phyloP scores from a whole-genome alignment of 2,888 invertebrate species.

The Xestia sexstrigata region DNA sequence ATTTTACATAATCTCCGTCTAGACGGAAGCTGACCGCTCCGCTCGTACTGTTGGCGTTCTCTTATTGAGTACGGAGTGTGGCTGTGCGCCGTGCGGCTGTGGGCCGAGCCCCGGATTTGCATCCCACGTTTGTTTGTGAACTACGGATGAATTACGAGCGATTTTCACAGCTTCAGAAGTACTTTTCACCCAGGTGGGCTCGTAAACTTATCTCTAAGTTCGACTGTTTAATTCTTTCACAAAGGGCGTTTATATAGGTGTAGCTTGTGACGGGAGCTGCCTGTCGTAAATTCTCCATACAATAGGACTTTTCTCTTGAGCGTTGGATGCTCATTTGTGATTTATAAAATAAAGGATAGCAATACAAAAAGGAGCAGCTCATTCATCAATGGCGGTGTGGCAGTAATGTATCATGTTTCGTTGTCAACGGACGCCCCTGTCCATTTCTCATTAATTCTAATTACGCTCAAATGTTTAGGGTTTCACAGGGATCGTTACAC shows the following conservation, averaged over 20 bases:
- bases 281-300: constrained; percentile 29
- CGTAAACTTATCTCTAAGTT: constrained; percentile 56
- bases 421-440: constrained; percentile 81
- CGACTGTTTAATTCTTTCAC: constrained; percentile 67
- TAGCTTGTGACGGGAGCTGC: constrained; percentile 3
- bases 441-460: constrained; percentile 85
- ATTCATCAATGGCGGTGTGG: constrained; percentile 66
- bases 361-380: constrained; percentile 39
- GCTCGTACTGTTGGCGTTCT: constrained; percentile 71
- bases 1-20: constrained; percentile 89
- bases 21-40: constrained; percentile 85
- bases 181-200: constrained; percentile 75
- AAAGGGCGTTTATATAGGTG: constrained; percentile 53
- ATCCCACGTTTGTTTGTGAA: constrained; percentile 79
- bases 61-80: constrained; percentile 73
- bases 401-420: constrained; percentile 78
- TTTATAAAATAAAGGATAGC: constrained; percentile 36
- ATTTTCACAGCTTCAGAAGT: constrained; percentile 78
- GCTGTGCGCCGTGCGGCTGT: constrained; percentile 47
- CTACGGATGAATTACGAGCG: constrained; percentile 77
- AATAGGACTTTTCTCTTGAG: constrained; percentile 33
- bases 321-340: constrained; percentile 6
- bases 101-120: constrained; percentile 73
- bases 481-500: constrained; percentile 75
- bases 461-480: constrained; percentile 80